These are phyloP conservation scores for Zenarchopterus dispar DNA, from an alignment of 2,797 vertebrate species.

Conservation along the genomic window DNA sequence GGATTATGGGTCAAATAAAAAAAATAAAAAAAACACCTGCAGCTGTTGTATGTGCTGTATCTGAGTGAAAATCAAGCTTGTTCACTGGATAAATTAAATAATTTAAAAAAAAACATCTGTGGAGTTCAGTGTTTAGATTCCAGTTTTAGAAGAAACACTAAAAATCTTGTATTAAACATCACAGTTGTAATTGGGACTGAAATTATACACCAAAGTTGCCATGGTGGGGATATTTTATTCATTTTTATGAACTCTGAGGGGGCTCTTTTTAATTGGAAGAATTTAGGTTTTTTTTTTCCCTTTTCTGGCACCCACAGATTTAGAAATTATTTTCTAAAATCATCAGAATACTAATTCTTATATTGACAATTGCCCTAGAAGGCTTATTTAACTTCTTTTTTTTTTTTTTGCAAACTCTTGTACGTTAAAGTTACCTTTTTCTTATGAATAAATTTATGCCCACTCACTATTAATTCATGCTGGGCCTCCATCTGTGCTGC, in stretches of 20 bases:
- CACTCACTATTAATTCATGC: constrained; percentile 5
- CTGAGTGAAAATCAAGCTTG: too few relatives aligned
- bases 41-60: too few relatives aligned
- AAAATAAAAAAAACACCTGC: too few relatives aligned
- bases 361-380: background rate
- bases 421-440: background rate
- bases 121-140: too few relatives aligned
- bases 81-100: too few relatives aligned
- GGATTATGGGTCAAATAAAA: too few relatives aligned
- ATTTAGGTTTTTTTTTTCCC: too few relatives aligned
- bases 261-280: too few relatives aligned
- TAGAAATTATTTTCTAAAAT: background rate
- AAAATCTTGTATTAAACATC: background rate
- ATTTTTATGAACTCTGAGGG: too few relatives aligned
- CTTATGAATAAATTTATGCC: constrained; percentile 5
- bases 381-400: background rate
- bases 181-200: background rate
- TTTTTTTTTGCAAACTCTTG: background rate
- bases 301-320: background rate
- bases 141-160: background rate
- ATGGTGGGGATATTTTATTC: background rate
- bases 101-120: too few relatives aligned
- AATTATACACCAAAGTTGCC: background rate
- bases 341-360: constrained; percentile 2
- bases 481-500: background rate